Percentiles rank a stretch among this genome's conserved stretches.
phyloP scores from a whole-genome alignment of 2,113 vertebrate genomes.

The Triplophysa siluroides region DNA sequence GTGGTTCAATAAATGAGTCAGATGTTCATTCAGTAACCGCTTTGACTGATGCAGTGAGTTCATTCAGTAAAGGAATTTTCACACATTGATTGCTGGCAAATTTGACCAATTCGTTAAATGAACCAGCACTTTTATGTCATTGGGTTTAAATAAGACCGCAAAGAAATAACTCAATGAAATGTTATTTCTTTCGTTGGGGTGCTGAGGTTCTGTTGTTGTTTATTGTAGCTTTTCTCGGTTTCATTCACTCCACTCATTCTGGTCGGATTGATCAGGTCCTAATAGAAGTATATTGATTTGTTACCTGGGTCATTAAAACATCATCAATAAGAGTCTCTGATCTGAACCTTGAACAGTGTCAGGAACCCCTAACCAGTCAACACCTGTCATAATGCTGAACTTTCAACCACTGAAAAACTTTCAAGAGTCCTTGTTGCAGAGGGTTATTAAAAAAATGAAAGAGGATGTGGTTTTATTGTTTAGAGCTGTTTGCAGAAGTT shows the following conservation, averaged over 20 bases:
- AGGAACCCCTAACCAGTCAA: neutral
- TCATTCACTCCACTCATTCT: neutral
- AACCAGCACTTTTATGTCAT: neutral
- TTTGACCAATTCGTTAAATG: too few relatives aligned
- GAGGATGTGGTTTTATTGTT: slow-evolving; percentile 12
- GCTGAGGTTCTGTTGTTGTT: neutral
- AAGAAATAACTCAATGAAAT: neutral
- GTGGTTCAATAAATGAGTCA: too few relatives aligned
- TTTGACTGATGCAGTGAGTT: too few relatives aligned
- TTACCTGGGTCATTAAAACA: neutral
- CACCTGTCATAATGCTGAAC: neutral
- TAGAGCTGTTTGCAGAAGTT: slow-evolving; percentile 22
- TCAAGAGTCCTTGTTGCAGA: too few relatives aligned
- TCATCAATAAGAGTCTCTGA: neutral
- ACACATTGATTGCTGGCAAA: too few relatives aligned
- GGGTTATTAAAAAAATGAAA: too few relatives aligned
- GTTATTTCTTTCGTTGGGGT: neutral
- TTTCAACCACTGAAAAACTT: neutral
- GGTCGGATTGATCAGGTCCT: neutral
- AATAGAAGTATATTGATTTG: neutral
- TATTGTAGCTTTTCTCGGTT: neutral
- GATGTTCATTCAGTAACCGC: too few relatives aligned
- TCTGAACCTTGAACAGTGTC: neutral
- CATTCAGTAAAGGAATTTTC: too few relatives aligned
- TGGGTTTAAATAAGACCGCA: neutral